Conservation (phyloP, 2,113 vertebrate genomes). For the Theristicus caerulescens region DNA sequence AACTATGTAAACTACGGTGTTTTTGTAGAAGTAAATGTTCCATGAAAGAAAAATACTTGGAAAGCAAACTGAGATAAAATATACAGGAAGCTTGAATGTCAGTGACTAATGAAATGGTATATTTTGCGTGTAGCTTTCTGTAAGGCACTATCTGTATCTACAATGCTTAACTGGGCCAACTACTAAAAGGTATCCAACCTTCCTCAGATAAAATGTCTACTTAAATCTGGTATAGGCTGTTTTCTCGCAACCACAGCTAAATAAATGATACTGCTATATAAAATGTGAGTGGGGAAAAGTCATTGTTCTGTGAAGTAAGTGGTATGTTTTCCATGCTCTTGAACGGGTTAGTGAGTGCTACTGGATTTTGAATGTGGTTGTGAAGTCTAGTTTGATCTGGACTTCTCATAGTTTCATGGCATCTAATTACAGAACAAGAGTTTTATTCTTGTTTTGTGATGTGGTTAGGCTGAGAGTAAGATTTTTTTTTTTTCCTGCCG, state of each 20-base stretch:
- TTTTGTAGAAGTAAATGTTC: constrained; percentile 18
- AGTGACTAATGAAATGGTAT: not conserved
- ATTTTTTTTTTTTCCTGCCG: not conserved
- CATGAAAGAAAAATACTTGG: constrained; percentile 17
- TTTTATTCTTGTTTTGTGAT: not conserved
- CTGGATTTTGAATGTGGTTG: not conserved
- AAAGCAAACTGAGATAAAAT: constrained; percentile 7
- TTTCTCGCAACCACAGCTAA: not conserved
- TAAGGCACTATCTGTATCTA: not conserved
- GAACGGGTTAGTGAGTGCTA: not conserved
- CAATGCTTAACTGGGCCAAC: not conserved
- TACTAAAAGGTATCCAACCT: not conserved
- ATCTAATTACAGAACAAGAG: not conserved
- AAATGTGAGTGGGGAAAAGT: not conserved
- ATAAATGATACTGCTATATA: not conserved
- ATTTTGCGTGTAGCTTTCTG: not conserved
- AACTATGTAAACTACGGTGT: not conserved
- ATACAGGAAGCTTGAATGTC: constrained; percentile 8
- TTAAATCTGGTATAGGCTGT: not conserved
- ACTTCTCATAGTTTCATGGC: not conserved
- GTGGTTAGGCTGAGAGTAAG: not conserved
- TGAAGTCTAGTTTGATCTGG: not conserved
- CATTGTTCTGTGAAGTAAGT: not conserved
- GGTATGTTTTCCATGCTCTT: not conserved
- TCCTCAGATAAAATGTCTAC: not conserved